These are phyloP conservation scores for Oreohelix idahoensis DNA, from an alignment of 1,140 invertebrate species.

Conservation along the genomic window DNA sequence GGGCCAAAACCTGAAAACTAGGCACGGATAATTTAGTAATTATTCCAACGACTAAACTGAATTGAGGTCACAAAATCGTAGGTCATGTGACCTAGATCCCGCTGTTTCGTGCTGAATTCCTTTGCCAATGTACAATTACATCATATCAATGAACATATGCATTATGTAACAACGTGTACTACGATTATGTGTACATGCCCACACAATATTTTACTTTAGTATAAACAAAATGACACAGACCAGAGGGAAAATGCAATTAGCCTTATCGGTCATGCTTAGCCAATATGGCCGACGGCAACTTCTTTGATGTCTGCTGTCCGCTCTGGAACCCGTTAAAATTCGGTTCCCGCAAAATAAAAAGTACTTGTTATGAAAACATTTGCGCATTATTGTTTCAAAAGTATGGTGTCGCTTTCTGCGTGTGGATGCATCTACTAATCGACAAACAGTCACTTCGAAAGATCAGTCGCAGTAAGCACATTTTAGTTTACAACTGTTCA, in stretches of 20 bases:
- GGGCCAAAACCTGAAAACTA: too few relatives aligned
- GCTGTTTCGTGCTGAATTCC: neutral
- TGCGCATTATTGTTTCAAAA: too few relatives aligned
- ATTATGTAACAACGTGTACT: neutral
- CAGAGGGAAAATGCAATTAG: neutral
- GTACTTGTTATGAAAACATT: too few relatives aligned
- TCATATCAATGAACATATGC: neutral
- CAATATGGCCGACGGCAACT: constrained; percentile 37
- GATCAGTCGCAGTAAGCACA: too few relatives aligned
- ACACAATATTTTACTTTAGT: neutral
- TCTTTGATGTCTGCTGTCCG: constrained; percentile 25
- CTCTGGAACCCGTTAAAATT: constrained; percentile 12
- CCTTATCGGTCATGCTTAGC: constrained; percentile 23
- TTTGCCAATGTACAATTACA: neutral
- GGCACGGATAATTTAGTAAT: neutral
- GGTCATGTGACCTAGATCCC: neutral
- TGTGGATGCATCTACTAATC: too few relatives aligned
- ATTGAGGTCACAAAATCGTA: constrained; percentile 22
- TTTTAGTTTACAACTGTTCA: too few relatives aligned
- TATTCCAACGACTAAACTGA: neutral
- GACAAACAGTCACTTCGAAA: too few relatives aligned
- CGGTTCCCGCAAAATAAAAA: too few relatives aligned
- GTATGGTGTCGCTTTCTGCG: too few relatives aligned
- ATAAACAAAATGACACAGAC: neutral
- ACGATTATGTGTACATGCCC: neutral